These are phyloP conservation scores for Parambassis ranga DNA, from an alignment of 2,797 vertebrate genomes.

Conservation along the genomic window DNA sequence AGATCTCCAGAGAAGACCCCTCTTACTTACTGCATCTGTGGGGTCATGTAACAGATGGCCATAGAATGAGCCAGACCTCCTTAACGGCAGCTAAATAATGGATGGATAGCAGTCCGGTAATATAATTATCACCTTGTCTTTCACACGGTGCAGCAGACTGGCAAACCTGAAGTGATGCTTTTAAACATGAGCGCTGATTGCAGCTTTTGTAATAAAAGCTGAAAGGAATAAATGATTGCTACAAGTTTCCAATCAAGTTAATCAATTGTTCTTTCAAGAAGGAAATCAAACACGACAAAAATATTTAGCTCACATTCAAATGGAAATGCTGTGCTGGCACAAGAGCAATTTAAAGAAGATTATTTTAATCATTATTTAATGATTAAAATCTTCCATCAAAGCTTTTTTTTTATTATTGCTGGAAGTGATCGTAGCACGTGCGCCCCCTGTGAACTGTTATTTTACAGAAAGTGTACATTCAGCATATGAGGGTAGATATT, in stretches of 20 bases:
- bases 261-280: background rate
- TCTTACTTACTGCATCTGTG: too few relatives aligned
- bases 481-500: too few relatives aligned
- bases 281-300: background rate
- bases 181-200: background rate
- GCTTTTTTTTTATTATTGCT: too few relatives aligned
- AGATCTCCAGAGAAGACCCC: too few relatives aligned
- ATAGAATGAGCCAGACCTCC: background rate
- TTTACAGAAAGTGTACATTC: too few relatives aligned
- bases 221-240: constrained; percentile 4
- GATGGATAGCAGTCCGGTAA: background rate
- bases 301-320: background rate
- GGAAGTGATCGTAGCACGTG: too few relatives aligned
- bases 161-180: background rate
- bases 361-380: background rate
- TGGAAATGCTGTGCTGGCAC: background rate
- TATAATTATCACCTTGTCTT: background rate
- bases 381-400: background rate
- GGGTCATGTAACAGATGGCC: background rate
- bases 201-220: background rate
- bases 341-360: background rate
- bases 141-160: background rate
- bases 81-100: background rate
- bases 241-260: background rate
- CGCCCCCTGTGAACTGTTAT: too few relatives aligned